These are phyloP conservation scores for Campopleginae sp. DNA, from an alignment of 2,888 invertebrate genomes.

Conservation along the genomic window DNA sequence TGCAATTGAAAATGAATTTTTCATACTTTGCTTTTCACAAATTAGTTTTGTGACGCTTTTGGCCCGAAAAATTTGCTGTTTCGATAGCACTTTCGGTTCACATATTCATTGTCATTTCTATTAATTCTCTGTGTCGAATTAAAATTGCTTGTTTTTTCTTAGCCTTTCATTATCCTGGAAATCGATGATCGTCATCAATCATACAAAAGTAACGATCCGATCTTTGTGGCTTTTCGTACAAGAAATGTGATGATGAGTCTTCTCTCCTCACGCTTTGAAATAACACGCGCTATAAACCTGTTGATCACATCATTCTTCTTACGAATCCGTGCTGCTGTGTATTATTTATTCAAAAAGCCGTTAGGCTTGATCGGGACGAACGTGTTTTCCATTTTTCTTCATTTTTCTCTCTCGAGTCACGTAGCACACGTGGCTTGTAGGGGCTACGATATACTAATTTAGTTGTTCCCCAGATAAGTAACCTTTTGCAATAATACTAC, in stretches of 20 bases:
- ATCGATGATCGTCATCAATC: conserved; percentile 3
- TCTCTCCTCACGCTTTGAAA: conserved; percentile 33
- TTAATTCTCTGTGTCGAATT: not conserved
- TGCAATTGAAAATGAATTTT: not conserved
- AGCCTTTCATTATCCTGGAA: not conserved
- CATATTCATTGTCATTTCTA: not conserved
- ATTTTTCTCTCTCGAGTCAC: not conserved
- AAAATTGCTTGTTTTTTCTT: not conserved
- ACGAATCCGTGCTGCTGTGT: conserved; percentile 62
- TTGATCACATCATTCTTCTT: conserved; percentile 63
- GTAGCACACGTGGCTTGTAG: not conserved
- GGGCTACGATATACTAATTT: conserved; percentile 26
- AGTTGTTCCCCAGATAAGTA: conserved; percentile 36
- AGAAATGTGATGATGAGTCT: conserved; percentile 44
- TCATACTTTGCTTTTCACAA: not conserved
- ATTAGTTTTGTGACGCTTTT: not conserved
- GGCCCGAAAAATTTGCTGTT: not conserved
- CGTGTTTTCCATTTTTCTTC: conserved; percentile 14
- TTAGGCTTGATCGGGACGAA: conserved; percentile 4
- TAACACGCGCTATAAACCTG: conserved; percentile 41
- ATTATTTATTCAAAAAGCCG: conserved; percentile 53
- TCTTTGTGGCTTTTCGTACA: conserved; percentile 63
- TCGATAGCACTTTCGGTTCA: not conserved
- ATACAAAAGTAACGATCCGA: conserved; percentile 45
- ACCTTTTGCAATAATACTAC: conserved; percentile 17